Evolutionary conservation across 1,140 invertebrate genomes (phyloP).

Genomic region (Eumaeus atala): DNA sequence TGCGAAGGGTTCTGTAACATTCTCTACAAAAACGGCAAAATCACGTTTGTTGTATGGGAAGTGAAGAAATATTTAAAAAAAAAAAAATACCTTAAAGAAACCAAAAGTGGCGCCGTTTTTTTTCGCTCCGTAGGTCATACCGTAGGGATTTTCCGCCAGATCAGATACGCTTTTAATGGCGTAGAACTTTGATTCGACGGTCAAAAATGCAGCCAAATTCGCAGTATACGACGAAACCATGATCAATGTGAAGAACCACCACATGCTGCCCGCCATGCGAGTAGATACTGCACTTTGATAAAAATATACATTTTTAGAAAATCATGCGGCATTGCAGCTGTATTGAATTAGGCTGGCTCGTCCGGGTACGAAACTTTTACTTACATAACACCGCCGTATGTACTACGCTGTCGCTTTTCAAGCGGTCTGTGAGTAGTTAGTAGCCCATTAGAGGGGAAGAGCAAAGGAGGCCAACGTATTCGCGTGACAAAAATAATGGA

Average conservation of each 20-base stretch:
- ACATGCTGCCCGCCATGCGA: constrained; percentile 85
- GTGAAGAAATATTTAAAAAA: neutral
- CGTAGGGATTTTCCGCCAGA: constrained; percentile 79
- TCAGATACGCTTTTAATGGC: constrained; percentile 91
- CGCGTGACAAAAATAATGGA: too few species aligned
- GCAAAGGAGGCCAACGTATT: too few species aligned
- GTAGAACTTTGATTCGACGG: constrained; percentile 88
- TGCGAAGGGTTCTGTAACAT: too few species aligned
- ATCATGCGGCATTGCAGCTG: too few species aligned
- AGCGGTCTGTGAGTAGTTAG: too few species aligned
- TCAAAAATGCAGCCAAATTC: constrained; percentile 97
- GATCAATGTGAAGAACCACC: constrained; percentile 97
- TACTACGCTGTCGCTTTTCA: too few species aligned
- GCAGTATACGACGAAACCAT: constrained; percentile 98
- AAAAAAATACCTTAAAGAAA: constrained; percentile 85
- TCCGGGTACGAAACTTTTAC: too few species aligned
- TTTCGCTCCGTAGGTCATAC: constrained; percentile 92
- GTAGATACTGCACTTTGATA: constrained; percentile 82
- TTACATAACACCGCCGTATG: too few species aligned
- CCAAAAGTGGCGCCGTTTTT: constrained; percentile 85
- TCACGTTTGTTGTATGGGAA: too few species aligned
- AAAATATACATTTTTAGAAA: constrained; percentile 13
- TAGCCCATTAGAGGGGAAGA: too few species aligned
- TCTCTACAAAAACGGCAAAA: too few species aligned
- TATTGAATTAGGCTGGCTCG: too few species aligned